phyloP scores from a whole-genome alignment of 2,113 vertebrate species.

The Charina bottae region DNA sequence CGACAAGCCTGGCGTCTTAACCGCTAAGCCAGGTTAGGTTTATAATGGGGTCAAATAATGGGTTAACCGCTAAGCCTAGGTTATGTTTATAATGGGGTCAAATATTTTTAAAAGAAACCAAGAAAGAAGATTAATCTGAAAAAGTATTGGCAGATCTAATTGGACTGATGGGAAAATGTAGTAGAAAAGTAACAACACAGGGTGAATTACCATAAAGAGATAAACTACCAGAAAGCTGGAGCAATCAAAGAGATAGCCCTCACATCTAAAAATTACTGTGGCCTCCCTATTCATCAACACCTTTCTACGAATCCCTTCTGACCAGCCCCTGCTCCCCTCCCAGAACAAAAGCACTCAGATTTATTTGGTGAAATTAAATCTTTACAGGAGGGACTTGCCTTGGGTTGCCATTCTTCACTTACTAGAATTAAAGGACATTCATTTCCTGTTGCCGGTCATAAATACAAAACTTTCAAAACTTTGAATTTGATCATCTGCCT shows the following conservation, averaged over 20 bases:
- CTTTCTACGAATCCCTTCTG: constrained; percentile 60
- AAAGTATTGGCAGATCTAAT: constrained; percentile 78
- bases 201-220: constrained; percentile 79
- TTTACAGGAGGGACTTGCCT: constrained; percentile 43
- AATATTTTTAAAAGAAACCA: constrained; percentile 55
- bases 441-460: constrained; percentile 57
- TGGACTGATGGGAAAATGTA: constrained; percentile 77
- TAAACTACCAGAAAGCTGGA: constrained; percentile 74
- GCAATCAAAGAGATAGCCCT: constrained; percentile 83
- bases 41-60: too few relatives aligned
- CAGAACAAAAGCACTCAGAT: constrained; percentile 72
- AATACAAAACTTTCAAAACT: constrained; percentile 60
- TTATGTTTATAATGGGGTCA: constrained; percentile 61
- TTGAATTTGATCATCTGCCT: constrained; percentile 44
- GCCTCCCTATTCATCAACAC: constrained; percentile 78
- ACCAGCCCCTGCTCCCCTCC: constrained; percentile 36
- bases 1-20: too few relatives aligned
- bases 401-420: constrained; percentile 58
- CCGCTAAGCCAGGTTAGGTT: too few relatives aligned
- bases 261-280: constrained; percentile 75
- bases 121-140: constrained; percentile 75
- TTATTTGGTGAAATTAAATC: constrained; percentile 79
- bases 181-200: constrained; percentile 67
- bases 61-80: too few relatives aligned
- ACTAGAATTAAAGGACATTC: constrained; percentile 71